Evolutionary conservation across 2,797 vertebrate genomes (phyloP).

Genomic region (Hozukius guyotensis): DNA sequence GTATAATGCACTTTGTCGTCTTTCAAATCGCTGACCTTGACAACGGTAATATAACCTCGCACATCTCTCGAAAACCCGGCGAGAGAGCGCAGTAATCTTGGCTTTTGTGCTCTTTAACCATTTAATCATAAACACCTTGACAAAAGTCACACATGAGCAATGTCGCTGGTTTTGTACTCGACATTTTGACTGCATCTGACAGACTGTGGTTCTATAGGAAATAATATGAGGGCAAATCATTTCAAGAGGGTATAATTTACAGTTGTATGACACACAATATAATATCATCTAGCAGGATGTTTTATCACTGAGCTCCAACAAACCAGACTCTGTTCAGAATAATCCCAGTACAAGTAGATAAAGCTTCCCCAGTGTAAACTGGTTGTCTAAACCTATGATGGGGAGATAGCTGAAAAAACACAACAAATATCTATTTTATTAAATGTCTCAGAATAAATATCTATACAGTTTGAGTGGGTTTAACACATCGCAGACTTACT

Average conservation of each 20-base stretch:
- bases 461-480: not conserved
- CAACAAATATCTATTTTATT: not conserved
- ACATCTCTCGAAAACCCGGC: constrained; percentile 34
- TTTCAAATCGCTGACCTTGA: constrained; percentile 71
- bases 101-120: constrained; percentile 51
- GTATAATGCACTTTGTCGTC: constrained; percentile 58
- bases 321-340: not conserved
- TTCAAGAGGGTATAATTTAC: constrained; percentile 43
- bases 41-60: constrained; percentile 60
- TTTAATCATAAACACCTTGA: constrained; percentile 51
- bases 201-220: constrained; percentile 2
- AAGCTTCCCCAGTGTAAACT: not conserved
- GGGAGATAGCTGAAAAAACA: not conserved
- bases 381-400: not conserved
- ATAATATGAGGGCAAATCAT: constrained; percentile 28
- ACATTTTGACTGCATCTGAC: not conserved
- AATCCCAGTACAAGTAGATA: not conserved
- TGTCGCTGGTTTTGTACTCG: not conserved
- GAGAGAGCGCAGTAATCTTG: constrained; percentile 24
- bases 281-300: constrained; percentile 29
- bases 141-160: constrained; percentile 21
- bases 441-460: not conserved
- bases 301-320: constrained; percentile 19
- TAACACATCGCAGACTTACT: not conserved
- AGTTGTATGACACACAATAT: constrained; percentile 3